phyloP scores from a whole-genome alignment of 2,888 invertebrate species.

The Heliconius ismenius region DNA sequence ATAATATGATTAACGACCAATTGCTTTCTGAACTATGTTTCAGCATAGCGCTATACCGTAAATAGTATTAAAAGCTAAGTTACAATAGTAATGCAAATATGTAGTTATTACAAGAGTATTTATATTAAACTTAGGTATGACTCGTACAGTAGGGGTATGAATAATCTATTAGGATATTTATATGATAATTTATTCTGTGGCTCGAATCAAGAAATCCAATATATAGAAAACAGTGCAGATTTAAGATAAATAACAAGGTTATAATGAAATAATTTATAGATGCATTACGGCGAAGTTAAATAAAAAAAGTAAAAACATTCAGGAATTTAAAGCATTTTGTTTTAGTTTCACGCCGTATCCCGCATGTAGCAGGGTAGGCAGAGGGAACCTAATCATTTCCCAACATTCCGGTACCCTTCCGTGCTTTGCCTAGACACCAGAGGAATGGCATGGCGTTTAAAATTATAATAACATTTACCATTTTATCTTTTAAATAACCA shows the following conservation, averaged over 20 bases:
- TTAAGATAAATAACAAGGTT: background rate
- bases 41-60: constrained; percentile 25
- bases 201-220: background rate
- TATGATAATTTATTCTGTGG: constrained; percentile 23
- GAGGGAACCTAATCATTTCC: too few species aligned
- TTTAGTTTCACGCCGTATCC: too few species aligned
- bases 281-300: too few species aligned
- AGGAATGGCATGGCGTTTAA: background rate
- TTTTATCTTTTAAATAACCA: constrained; percentile 16
- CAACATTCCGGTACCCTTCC: too few species aligned
- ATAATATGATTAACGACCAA: background rate
- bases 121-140: constrained; percentile 31
- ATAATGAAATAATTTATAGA: too few species aligned
- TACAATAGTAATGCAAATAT: constrained; percentile 38
- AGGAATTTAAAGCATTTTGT: background rate
- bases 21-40: background rate
- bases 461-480: background rate
- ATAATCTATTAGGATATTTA: constrained; percentile 32
- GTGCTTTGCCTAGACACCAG: too few species aligned
- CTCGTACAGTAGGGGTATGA: constrained; percentile 27
- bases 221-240: background rate
- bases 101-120: constrained; percentile 36
- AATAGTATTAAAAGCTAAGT: constrained; percentile 35
- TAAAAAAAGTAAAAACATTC: background rate
- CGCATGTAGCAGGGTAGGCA: too few species aligned